Evolutionary conservation across 2,797 vertebrate species (phyloP), one percentile per base, ranked within the genome.

Genomic region (Sciurus vulgaris): DNA sequence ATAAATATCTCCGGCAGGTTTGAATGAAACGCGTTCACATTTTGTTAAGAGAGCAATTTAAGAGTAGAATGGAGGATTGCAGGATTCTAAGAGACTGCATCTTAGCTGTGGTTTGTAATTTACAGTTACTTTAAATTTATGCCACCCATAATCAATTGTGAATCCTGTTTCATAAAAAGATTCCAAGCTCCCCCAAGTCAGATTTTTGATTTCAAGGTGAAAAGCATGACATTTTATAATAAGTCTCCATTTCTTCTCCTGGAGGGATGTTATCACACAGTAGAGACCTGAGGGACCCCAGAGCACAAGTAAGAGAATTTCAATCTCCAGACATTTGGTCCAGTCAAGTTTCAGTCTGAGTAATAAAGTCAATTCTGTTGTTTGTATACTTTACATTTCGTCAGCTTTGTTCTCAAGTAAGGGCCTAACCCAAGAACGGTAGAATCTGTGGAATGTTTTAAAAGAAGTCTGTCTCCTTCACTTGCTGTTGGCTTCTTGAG

Each of bases 181-280:
- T 44, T 15, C 0, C 26, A 7, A 4, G 2, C 24, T 89, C 20
- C 95, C 93, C 67, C 93, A 97, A 91, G 22, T 89, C 54, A 83
- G 65, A 65, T 72, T 1, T 38, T 96, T 82, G 14, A 96, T 65
- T 73, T 89, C 67, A 94, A 65, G 61, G n/a, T 92, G 70, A 95
- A 92, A 82, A 95, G 6, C 18, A 38, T 30, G 26, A 4, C 1
- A 8, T 78, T 93, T 63, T 92, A 33, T 18, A 85, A 6, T 22
- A 56, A 35, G 54, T 56, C 54, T 77, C 30, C 2, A 1, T 18
- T 33, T 78, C 61, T 69, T 35, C 49, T 73, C 15, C 5, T 24
- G 28, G n/a, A 90, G 7, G 38, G 22, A 44, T 69, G 13, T 20
- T 35, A 20, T 78, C 8, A 30, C 1, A n/a, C 5, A 38, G 26